Percentiles rank a stretch among this genome's conserved stretches.
phyloP scores from a whole-genome alignment of 2,888 invertebrate genomes.

The Eupithecia subumbrata region DNA sequence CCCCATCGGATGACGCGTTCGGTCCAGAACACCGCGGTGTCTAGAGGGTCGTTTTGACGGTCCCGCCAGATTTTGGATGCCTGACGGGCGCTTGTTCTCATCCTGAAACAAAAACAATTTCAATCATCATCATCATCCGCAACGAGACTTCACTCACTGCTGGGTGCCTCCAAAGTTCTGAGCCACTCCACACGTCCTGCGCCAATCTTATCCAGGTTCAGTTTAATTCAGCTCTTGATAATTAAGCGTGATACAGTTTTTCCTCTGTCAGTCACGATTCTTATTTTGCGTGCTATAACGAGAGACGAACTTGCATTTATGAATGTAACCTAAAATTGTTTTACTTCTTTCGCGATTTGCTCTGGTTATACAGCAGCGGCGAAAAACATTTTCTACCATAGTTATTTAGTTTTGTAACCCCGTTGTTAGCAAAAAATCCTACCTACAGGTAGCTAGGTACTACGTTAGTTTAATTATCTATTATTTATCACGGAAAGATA shows the following conservation, averaged over 20 bases:
- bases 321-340: not conserved
- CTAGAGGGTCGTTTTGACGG: constrained; percentile 78
- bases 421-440: too few species aligned
- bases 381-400: not conserved
- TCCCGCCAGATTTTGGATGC: constrained; percentile 81
- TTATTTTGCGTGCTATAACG: not conserved
- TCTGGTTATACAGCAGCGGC: not conserved
- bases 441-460: not conserved
- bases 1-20: constrained; percentile 82
- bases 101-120: constrained; percentile 57
- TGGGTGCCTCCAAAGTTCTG: too few species aligned
- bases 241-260: not conserved
- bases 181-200: too few species aligned
- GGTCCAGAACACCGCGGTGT: constrained; percentile 84
- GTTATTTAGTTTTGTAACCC: not conserved
- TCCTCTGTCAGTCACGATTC: not conserved
- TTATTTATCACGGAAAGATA: not conserved
- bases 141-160: too few species aligned
- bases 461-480: not conserved
- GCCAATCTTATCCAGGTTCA: too few species aligned
- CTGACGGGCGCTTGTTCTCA: constrained; percentile 70
- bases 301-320: not conserved
- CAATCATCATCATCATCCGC: not conserved
- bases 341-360: not conserved
- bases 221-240: not conserved